Base-by-base conservation (phyloP, 1,140 invertebrate genomes). In the Zaprionus ghesquierei region DNA sequence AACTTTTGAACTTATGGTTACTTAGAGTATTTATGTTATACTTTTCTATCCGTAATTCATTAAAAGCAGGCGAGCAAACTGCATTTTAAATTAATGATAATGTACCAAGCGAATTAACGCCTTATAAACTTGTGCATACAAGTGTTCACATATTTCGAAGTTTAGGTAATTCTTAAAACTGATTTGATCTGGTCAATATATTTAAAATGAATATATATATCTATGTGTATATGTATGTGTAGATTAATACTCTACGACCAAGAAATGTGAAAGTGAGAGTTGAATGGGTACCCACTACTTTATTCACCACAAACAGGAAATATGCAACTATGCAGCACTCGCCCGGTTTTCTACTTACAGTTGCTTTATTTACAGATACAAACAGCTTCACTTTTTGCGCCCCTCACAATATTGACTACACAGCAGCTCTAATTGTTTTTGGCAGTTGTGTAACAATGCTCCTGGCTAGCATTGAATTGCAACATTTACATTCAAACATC, bases 221-320 rank as follows among this genome's bases (percentile, higher is more conserved):
- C n/a, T 15, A 41, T 41, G 35, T 41, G n/a, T 41, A n/a, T 27
- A 50, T 50, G 27, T 29, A n/a, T 25, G 12, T n/a, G 18, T 38
- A n/a, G n/a, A 51, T 38, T 20, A 15, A 41, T 64, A 55, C 41
- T 15, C 46, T 18, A 53, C 13, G 53, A 35, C 1, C 20, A 25
- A 51, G 20, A 15, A 41, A 41, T 25, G 46, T 22, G 68, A 72
- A 72, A 72, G 69, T 72, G 63, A 72, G 55, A 72, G 63, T 51
- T 54, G 54, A 60, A 54, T 68, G 54, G 63, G 55, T 18, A 60
- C 63, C 49, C 46, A 68, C 46, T 60, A 72, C 59, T 60, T 72
- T 68, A 23, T 68, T 49, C 55, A 49, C 46, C 54, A 35, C 69
- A 72, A 72, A 68, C 69, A 68, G 63, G 63, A 72, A 72, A 72